A percentile compares a stretch with the other conserved stretches of the same genome.
Evolutionary conservation across 1,140 invertebrate species (phyloP).

Genomic region (Diachasma alloeum): DNA sequence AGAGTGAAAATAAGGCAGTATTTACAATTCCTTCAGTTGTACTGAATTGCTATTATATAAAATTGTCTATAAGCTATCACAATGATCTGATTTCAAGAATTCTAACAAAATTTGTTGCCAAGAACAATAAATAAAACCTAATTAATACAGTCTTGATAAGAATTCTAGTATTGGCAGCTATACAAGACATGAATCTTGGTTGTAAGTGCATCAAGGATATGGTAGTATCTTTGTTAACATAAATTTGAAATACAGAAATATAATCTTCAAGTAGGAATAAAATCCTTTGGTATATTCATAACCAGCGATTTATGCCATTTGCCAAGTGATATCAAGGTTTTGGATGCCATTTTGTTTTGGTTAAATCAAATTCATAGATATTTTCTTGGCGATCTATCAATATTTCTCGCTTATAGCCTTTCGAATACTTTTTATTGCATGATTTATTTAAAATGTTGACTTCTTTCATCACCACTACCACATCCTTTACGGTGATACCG

Average conservation of each 20-base stretch:
- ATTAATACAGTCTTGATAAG: constrained; percentile 5
- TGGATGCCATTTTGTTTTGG: background rate
- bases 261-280: background rate
- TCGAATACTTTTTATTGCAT: background rate
- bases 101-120: background rate
- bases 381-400: background rate
- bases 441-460: background rate
- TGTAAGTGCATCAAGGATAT: background rate
- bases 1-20: background rate
- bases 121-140: background rate
- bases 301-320: background rate
- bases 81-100: background rate
- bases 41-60: background rate
- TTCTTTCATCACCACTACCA: background rate
- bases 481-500: background rate
- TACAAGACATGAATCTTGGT: background rate
- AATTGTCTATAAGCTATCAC: background rate
- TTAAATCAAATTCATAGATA: background rate
- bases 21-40: background rate
- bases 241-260: background rate
- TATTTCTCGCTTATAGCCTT: no score
- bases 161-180: background rate
- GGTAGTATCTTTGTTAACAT: background rate
- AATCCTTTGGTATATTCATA: background rate
- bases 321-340: no score